Evolutionary conservation across 2,113 vertebrate species (phyloP).

Genomic region (Passerina amoena): DNA sequence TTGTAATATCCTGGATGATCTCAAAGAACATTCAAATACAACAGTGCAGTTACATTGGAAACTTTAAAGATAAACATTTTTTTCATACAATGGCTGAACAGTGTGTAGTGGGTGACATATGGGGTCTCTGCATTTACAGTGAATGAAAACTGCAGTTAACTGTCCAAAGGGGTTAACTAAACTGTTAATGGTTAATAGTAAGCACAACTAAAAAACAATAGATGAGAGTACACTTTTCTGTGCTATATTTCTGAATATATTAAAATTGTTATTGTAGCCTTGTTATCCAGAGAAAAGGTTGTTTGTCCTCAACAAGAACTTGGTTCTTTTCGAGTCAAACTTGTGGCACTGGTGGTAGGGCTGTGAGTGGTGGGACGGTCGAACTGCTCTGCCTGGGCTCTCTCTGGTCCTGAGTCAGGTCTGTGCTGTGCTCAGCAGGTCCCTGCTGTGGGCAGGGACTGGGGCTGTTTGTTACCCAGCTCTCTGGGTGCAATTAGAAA

Average conservation of each 20-base stretch:
- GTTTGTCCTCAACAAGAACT: neutral
- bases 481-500: neutral
- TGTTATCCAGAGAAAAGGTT: neutral
- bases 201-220: neutral
- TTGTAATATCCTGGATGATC: conserved; percentile 22
- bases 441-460: no score
- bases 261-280: neutral
- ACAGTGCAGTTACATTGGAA: neutral
- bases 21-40: conserved; percentile 15
- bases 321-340: neutral
- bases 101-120: neutral
- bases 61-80: neutral
- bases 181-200: neutral
- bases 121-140: neutral
- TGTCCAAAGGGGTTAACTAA: neutral
- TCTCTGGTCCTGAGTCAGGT: neutral
- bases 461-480: neutral
- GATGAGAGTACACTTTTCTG: neutral
- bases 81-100: neutral
- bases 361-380: neutral
- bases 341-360: neutral
- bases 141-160: neutral
- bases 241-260: neutral
- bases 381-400: neutral
- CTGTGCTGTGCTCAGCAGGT: neutral